Evolutionary conservation across 2,888 invertebrate species (phyloP).

Genomic region (Pachycephus smyrnensis): DNA sequence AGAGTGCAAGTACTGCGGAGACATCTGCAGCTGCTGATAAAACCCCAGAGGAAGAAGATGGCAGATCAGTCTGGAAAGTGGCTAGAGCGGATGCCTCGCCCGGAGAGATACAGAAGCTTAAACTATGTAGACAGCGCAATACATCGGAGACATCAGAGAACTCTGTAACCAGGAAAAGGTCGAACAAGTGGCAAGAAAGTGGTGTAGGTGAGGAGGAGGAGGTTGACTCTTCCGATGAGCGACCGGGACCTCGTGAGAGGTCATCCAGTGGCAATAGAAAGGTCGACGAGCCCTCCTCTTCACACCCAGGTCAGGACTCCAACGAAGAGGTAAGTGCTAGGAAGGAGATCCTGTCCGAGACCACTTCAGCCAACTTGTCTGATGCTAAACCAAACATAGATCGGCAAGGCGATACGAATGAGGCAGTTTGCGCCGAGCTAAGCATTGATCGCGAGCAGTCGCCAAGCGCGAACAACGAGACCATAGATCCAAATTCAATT

Average conservation of each 20-base stretch:
- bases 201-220: conserved; percentile 61
- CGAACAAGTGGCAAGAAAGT: conserved; percentile 59
- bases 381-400: conserved; percentile 67
- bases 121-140: conserved; percentile 73
- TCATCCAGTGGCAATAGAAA: conserved; percentile 34
- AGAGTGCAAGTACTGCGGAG: neutral
- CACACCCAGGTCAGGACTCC: conserved; percentile 62
- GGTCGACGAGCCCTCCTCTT: conserved; percentile 43
- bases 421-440: conserved; percentile 43
- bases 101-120: conserved; percentile 75
- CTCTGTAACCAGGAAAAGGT: conserved; percentile 57
- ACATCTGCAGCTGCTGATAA: conserved; percentile 12
- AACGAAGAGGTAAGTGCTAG: conserved; percentile 67
- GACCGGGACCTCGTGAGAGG: conserved; percentile 51
- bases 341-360: conserved; percentile 66
- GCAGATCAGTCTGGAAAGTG: conserved; percentile 67
- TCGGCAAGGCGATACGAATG: conserved; percentile 53
- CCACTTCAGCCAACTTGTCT: conserved; percentile 66
- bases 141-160: conserved; percentile 60
- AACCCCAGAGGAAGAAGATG: conserved; percentile 47
- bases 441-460: conserved; percentile 14
- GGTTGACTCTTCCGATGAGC: conserved; percentile 63
- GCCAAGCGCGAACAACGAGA: conserved; percentile 12
- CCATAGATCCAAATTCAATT: conserved; percentile 34
- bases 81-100: conserved; percentile 66